Evolutionary conservation across 2,113 vertebrate genomes (phyloP), one percentile per base, ranked within the genome.

Genomic region (Myiagra hebetior): DNA sequence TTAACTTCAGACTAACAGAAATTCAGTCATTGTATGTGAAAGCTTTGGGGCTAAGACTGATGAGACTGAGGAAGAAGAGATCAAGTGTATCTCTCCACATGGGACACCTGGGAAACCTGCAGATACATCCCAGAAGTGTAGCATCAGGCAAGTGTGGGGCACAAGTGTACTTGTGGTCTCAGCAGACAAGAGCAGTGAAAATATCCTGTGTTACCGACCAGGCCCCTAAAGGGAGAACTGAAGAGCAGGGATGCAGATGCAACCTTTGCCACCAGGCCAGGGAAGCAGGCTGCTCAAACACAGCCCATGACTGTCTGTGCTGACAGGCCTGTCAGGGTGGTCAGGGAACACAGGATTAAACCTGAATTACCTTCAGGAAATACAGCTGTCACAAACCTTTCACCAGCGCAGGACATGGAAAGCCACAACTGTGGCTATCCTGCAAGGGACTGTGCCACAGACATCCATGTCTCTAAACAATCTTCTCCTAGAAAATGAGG

Each of bases 91-190:
- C 30, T 69, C 18, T 46, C 2, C 22, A 41, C 13, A 9, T 26
- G 26, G 19, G 15, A 22, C 22, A 37, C 4, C 39, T 27, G 20
- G 74, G 41, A 22, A 15, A 62, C 11, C 27, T 74, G 33, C 14
- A 83, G 33, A 31, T 76, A 24, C 11, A 26, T 39, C 30, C 8
- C 37, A 73, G 59, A 64, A 11, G 4, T 0, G 0, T 35, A 31
- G 33, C 13, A 20, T 17, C 2, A 6, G 17, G 9, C 4, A 55
- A 47, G 18, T 26, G 22, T 20, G 27, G 27, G 35, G n/a, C 15
- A 41, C 7, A 68, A 31, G 5, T 12, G 24, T 44, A 50, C 5
- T 1, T 15, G 15, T 8, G 39, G 37, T 37, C 15, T 76, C 44
- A 77, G 39, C 41, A 69, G 41, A 35, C 4, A 44, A 65, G 11